These are phyloP conservation scores for Melanerpes formicivorus DNA, from an alignment of 2,113 vertebrate species.

Conservation along the genomic window DNA sequence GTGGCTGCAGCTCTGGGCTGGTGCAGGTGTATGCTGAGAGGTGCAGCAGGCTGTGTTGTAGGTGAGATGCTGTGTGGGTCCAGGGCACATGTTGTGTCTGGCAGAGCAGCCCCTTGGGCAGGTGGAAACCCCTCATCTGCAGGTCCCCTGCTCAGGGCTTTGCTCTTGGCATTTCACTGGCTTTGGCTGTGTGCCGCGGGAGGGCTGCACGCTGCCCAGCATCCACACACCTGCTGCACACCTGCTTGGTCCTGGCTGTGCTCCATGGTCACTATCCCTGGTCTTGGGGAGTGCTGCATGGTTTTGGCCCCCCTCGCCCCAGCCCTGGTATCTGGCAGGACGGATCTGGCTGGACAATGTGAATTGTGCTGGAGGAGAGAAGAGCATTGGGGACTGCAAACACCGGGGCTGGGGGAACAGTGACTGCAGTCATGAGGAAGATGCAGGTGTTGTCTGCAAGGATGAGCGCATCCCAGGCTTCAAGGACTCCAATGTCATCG, in stretches of 20 bases:
- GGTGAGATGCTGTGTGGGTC: not conserved
- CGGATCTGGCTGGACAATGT: conserved; percentile 98
- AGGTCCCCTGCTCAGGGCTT: not conserved
- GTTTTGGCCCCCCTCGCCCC: not conserved
- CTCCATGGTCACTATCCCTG: not conserved
- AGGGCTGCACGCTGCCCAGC: not conserved
- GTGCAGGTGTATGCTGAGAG: not conserved
- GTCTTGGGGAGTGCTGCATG: accelerated
- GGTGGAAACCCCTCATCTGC: not conserved
- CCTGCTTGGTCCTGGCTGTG: accelerated
- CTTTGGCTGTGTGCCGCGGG: not conserved
- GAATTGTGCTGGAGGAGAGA: conserved; percentile 85
- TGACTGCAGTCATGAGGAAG: conserved; percentile 97
- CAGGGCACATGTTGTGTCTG: accelerated
- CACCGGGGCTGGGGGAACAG: conserved; percentile 96
- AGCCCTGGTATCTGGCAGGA: conserved; percentile 72
- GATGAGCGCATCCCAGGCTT: conserved; percentile 91
- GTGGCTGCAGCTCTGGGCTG: not conserved
- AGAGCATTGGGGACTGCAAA: conserved; percentile 83
- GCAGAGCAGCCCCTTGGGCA: not conserved
- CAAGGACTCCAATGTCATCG: conserved; percentile 90
- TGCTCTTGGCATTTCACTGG: not conserved
- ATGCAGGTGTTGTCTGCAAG: conserved; percentile 92
- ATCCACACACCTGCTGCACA: accelerated
- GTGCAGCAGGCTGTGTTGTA: not conserved